These are phyloP conservation scores for Apeltes quadracus DNA, from an alignment of 2,113 vertebrate species.

Conservation along the genomic window DNA sequence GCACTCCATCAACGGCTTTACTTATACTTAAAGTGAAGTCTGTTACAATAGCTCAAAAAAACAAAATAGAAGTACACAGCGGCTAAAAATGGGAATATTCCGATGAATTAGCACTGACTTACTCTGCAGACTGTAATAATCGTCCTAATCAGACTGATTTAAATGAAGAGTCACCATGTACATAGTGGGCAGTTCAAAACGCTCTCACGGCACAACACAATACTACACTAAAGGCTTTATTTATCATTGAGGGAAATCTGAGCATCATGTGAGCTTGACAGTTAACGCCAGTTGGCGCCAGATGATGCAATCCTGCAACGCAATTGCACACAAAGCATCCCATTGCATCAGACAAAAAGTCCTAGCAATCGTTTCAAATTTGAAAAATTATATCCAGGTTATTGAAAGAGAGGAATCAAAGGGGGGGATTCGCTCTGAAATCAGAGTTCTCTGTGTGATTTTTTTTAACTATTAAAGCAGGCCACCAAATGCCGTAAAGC, in stretches of 20 bases:
- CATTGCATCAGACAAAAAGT: slow-evolving; percentile 35
- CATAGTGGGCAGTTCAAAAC: not conserved
- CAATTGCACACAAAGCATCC: slow-evolving; percentile 52
- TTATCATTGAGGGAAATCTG: slow-evolving; percentile 40
- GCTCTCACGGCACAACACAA: slow-evolving; percentile 29
- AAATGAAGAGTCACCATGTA: not conserved
- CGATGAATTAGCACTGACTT: not conserved
- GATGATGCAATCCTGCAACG: slow-evolving; percentile 73
- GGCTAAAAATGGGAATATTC: not conserved
- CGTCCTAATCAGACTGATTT: not conserved
- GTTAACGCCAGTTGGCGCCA: slow-evolving; percentile 47
- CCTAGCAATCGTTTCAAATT: not conserved
- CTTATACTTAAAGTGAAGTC: too few species aligned
- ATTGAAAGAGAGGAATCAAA: too few species aligned
- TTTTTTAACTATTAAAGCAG: not conserved
- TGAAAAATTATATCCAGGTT: not conserved
- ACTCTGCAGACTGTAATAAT: not conserved
- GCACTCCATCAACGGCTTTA: too few species aligned
- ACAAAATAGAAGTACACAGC: not conserved
- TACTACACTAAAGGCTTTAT: slow-evolving; percentile 38
- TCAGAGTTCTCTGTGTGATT: not conserved
- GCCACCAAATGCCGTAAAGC: slow-evolving; percentile 8
- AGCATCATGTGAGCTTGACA: slow-evolving; percentile 34
- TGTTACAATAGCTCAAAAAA: too few species aligned
- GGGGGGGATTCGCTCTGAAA: too few species aligned